Conservation (phyloP, 92 coral and sea anemone genomes). For the Siderastrea radians region DNA sequence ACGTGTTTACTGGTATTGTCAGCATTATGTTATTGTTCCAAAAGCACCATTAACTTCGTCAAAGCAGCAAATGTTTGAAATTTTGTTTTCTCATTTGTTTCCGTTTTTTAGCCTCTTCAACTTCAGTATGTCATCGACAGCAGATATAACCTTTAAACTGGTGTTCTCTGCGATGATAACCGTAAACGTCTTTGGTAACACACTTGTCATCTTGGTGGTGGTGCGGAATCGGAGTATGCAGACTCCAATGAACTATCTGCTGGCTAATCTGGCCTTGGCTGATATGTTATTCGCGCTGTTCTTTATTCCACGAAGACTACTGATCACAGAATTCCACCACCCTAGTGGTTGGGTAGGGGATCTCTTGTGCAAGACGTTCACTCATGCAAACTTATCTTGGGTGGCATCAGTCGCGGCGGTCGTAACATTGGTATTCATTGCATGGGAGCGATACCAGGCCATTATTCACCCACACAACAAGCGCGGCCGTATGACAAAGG, state of each 20-base stretch:
- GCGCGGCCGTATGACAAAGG: slow-evolving; percentile 53
- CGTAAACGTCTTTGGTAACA: slow-evolving; percentile 57
- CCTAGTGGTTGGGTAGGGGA: slow-evolving; percentile 64
- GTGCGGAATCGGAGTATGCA: slow-evolving; percentile 55
- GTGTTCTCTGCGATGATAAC: slow-evolving; percentile 45
- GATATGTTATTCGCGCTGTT: slow-evolving; percentile 66
- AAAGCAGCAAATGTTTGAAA: too few relatives aligned
- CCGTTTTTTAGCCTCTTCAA: background rate
- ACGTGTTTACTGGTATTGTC: too few relatives aligned
- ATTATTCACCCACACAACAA: slow-evolving; percentile 57
- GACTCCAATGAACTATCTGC: slow-evolving; percentile 77
- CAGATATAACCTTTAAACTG: slow-evolving; percentile 25
- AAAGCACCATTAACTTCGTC: too few relatives aligned
- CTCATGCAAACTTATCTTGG: slow-evolving; percentile 64
- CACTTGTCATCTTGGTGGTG: slow-evolving; percentile 62
- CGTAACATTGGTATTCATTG: slow-evolving; percentile 56
- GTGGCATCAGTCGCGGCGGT: slow-evolving; percentile 58
- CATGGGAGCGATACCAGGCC: slow-evolving; percentile 79
- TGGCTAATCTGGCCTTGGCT: slow-evolving; percentile 65
- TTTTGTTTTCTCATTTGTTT: too few relatives aligned
- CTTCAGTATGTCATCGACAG: slow-evolving; percentile 20
- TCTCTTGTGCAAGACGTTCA: slow-evolving; percentile 61
- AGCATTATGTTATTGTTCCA: too few relatives aligned
- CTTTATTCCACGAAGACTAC: slow-evolving; percentile 42
- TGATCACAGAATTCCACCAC: slow-evolving; percentile 52